Percentiles rank a stretch among this genome's conserved stretches.
Conservation (phyloP, 2,113 vertebrate species). For the Eulacestoma nigropectus region DNA sequence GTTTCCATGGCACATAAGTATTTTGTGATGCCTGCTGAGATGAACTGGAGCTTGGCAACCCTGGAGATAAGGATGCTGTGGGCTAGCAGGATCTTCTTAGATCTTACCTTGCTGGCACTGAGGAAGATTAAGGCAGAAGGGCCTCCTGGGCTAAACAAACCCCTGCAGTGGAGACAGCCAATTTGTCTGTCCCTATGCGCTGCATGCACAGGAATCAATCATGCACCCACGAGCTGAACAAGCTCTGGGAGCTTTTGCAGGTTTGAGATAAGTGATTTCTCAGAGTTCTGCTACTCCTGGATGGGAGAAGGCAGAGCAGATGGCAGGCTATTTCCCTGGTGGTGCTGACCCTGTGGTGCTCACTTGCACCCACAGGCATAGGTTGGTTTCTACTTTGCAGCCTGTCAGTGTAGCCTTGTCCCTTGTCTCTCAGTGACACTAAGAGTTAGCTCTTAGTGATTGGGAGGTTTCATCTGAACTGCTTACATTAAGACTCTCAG, state of each 20-base stretch:
- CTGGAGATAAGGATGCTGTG: not conserved
- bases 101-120: not conserved
- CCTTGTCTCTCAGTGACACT: not conserved
- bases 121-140: not conserved
- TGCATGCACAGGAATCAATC: not conserved
- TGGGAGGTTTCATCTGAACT: not conserved
- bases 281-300: not conserved
- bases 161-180: not conserved
- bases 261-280: not conserved
- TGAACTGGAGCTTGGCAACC: not conserved
- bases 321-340: fast-evolving
- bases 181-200: not conserved
- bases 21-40: not conserved
- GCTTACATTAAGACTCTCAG: fast-evolving
- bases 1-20: not conserved
- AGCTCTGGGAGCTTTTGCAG: not conserved
- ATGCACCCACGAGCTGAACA: fast-evolving
- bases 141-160: not conserved
- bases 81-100: not conserved
- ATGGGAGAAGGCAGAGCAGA: not conserved
- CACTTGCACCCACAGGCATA: not conserved
- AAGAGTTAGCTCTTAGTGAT: not conserved
- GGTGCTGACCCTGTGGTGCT: not conserved
- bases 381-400: not conserved
- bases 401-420: not conserved